Evolutionary conservation across 2,113 vertebrate species (phyloP).

Genomic region (Erythrocercus mccallii): DNA sequence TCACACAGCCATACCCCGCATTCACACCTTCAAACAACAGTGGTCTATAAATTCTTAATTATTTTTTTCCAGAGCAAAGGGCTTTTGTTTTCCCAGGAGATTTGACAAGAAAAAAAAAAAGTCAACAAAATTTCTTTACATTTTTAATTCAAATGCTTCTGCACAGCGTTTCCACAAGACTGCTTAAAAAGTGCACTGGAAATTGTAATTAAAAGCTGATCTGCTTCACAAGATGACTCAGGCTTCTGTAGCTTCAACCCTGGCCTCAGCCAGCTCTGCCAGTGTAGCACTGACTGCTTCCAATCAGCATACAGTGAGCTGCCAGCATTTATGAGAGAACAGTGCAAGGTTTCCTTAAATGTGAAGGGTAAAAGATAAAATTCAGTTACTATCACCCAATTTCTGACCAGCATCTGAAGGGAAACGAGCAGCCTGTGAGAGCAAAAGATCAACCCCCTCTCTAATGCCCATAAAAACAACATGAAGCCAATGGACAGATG

Average conservation of each 20-base stretch:
- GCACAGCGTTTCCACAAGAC: background rate
- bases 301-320: background rate
- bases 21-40: background rate
- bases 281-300: background rate
- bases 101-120: background rate
- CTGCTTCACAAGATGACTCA: background rate
- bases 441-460: background rate
- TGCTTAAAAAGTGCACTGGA: conserved; percentile 17
- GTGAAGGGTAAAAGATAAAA: background rate
- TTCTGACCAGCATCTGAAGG: background rate
- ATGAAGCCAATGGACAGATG: background rate
- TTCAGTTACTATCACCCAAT: background rate
- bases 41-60: background rate
- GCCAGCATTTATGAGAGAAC: background rate
- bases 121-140: background rate
- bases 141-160: conserved; percentile 44
- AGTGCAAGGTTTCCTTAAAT: background rate
- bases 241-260: conserved; percentile 29
- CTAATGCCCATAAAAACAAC: background rate
- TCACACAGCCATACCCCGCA: background rate
- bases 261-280: background rate
- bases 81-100: background rate
- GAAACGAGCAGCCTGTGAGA: background rate
- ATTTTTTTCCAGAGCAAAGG: background rate
- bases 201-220: conserved; percentile 52